A percentile compares a stretch with the other conserved stretches of the same genome.
phyloP scores from a whole-genome alignment of 2,888 invertebrate genomes.

The Aspidiotus rigidus region DNA sequence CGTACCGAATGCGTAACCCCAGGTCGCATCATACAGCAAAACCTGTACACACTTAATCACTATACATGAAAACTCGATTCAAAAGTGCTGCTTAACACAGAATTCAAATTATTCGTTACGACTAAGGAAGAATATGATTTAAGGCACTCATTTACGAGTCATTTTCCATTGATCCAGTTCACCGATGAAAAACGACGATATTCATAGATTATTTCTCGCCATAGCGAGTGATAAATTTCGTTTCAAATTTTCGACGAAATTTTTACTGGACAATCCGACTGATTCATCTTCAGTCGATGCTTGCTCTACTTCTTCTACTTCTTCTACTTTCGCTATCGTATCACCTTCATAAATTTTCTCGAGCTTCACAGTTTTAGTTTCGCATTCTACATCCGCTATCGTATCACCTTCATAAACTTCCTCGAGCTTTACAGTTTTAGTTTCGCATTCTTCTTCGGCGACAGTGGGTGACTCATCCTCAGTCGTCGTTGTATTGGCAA shows the following conservation, averaged over 20 bases:
- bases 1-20: too few relatives aligned
- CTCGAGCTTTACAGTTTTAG: slow-evolving; percentile 6
- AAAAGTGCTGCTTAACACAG: too few relatives aligned
- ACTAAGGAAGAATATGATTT: too few relatives aligned
- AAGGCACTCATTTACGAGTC: too few relatives aligned
- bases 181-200: too few relatives aligned
- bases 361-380: background rate
- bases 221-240: slow-evolving; percentile 24
- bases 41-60: too few relatives aligned
- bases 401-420: background rate
- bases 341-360: slow-evolving; percentile 8
- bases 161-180: too few relatives aligned
- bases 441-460: background rate
- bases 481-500: background rate
- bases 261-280: slow-evolving; percentile 12
- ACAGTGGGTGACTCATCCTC: too few relatives aligned
- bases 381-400: background rate
- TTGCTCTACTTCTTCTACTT: background rate
- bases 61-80: too few relatives aligned
- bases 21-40: too few relatives aligned
- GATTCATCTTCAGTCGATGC: background rate
- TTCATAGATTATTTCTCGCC: background rate
- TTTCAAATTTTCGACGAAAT: slow-evolving; percentile 27
- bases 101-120: too few relatives aligned
- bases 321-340: background rate